Percentiles rank a stretch among this genome's conserved stretches.
Conservation (phyloP, 64 coral and sea anemone species). For the Montipora efflorescens region DNA sequence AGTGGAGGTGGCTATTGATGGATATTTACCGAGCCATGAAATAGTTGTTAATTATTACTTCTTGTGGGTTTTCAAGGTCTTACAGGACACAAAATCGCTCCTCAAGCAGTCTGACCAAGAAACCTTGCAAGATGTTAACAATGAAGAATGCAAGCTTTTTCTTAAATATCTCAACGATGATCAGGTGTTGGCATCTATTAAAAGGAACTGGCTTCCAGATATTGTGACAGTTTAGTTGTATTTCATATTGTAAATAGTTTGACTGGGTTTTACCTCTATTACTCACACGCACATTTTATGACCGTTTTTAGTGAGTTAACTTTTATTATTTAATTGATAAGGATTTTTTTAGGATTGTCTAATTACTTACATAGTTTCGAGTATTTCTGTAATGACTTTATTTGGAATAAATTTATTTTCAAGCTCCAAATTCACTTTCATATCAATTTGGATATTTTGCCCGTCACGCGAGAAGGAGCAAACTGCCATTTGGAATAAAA, state of each 20-base stretch:
- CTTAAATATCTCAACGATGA: constrained; percentile 91
- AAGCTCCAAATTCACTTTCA: too few species aligned
- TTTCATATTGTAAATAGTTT: background rate
- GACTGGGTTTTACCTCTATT: background rate
- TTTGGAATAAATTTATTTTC: too few species aligned
- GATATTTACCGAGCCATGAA: too few species aligned
- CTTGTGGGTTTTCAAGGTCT: constrained; percentile 50
- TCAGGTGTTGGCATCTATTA: constrained; percentile 67
- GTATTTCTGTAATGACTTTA: too few species aligned
- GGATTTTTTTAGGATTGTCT: background rate
- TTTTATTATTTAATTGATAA: background rate
- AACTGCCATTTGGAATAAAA: too few species aligned
- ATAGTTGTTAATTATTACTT: background rate
- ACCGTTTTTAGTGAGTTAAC: background rate
- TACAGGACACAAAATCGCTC: constrained; percentile 88
- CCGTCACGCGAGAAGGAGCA: too few species aligned
- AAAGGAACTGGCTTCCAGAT: constrained; percentile 75
- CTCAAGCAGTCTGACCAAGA: constrained; percentile 55
- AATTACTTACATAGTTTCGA: background rate
- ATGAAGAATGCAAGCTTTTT: constrained; percentile 82
- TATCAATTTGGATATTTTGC: too few species aligned
- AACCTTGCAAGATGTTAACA: constrained; percentile 57
- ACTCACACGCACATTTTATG: background rate
- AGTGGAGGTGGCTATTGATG: too few species aligned
- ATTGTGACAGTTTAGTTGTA: constrained; percentile 1